Evolutionary conservation across 2,888 invertebrate genomes (phyloP).

Genomic region (Lasioglossum morio): DNA sequence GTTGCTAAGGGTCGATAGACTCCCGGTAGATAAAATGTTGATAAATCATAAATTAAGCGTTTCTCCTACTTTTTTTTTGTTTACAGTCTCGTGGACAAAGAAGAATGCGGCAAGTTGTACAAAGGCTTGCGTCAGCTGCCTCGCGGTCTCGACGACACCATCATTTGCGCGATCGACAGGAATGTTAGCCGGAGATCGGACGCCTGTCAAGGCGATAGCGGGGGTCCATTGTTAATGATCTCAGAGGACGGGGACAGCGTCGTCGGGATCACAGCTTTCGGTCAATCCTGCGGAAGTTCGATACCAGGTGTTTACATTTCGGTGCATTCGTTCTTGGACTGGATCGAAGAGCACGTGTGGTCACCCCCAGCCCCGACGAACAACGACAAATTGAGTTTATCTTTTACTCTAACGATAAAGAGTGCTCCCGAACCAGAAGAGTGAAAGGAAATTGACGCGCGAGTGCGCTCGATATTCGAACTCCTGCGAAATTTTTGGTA

Average conservation of each 20-base stretch:
- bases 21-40: too few species aligned
- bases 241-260: conserved; percentile 64
- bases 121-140: conserved; percentile 67
- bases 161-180: conserved; percentile 77
- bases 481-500: neutral
- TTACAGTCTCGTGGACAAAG: conserved; percentile 69
- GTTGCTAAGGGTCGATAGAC: too few species aligned
- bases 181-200: conserved; percentile 72
- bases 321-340: conserved; percentile 76
- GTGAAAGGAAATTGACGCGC: neutral
- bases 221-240: conserved; percentile 78
- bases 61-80: neutral
- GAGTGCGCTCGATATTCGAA: neutral
- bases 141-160: conserved; percentile 72
- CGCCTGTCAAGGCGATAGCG: conserved; percentile 80
- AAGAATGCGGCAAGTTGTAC: conserved; percentile 70
- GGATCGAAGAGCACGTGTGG: conserved; percentile 81
- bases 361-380: conserved; percentile 34
- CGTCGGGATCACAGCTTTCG: conserved; percentile 79
- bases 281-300: conserved; percentile 73
- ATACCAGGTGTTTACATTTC: conserved; percentile 78
- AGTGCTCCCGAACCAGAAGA: neutral
- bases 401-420: neutral
- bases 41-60: neutral
- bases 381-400: neutral